These are phyloP conservation scores for Bombyx mandarina DNA, from an alignment of 1,140 invertebrate species.

Conservation along the genomic window DNA sequence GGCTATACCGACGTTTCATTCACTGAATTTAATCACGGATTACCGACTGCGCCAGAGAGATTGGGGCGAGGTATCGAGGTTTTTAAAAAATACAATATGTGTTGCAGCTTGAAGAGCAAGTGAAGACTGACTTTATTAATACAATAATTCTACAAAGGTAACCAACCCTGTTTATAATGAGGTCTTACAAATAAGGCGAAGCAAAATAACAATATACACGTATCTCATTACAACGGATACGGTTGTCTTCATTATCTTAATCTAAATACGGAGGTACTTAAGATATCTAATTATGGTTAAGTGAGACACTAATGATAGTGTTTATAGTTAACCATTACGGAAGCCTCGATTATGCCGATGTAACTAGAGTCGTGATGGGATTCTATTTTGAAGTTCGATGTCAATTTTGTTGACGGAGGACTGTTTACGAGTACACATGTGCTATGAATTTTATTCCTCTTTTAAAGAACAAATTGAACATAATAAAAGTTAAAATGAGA, in stretches of 20 bases:
- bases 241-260: background rate
- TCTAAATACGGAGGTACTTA: background rate
- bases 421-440: no score
- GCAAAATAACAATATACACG: background rate
- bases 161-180: no score
- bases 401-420: no score
- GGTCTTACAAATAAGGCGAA: background rate
- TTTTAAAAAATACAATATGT: conserved; percentile 7
- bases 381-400: no score
- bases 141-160: no score
- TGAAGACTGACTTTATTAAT: background rate
- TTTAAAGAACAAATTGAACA: no score
- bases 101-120: conserved; percentile 1
- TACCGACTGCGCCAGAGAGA: conserved; percentile 6
- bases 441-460: no score
- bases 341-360: background rate
- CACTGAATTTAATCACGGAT: conserved; percentile 2
- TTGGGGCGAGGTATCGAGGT: conserved; percentile 3
- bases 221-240: background rate
- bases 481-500: no score
- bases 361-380: no score
- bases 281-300: background rate
- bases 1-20: background rate
- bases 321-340: background rate
- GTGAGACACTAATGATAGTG: background rate